Base-by-base conservation (phyloP, 2,797 vertebrate species). In the Arctocebus calabarensis region DNA sequence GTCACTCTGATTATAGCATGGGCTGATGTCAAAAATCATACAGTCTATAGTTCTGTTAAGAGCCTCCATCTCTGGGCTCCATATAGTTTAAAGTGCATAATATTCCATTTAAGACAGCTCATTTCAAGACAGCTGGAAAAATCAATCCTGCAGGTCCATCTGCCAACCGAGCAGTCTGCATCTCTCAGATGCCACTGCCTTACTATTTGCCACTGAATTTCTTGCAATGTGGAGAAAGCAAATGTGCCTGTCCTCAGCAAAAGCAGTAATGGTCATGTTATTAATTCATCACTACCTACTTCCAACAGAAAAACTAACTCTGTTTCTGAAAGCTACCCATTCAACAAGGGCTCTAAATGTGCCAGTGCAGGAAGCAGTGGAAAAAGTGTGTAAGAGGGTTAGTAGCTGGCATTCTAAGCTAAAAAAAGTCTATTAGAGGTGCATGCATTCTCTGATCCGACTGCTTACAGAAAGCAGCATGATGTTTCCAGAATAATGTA, bases 61-160 rank as follows among this genome's bases (percentile, higher is more conserved):
- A 97, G 86, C 52, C 43, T 92, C 89, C 94, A 61, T 97, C n/a
- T 0, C 61, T 90, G 89, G 84, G 57, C 11, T 96, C 95, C 11
- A 7, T 93, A 74, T 92, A 91, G 92, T 48, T 88, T 74, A 91
- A 97, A 82, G 82, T 96, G 14, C 96, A 97, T 90, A 97, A 79
- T 95, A 96, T 92, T 91, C 91, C 96, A 88, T 92, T 96, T 96
- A 92, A 92, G 82, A 96, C 0, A 22, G 94, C 0, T 16, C 91
- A 92, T 92, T 96, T 96, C 85, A 43, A 86, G 66, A 97, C 37
- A 94, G 71, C 94, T 97, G 95, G 94, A 97, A 85, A 98, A 96
- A 98, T 90, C 70, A 78, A 82, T 89, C 88, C 94, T 97, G 96
- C 74, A 94, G 84, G 68, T 93, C 86, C 84, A 85, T 87, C 85